phyloP scores from a whole-genome alignment of 2,888 invertebrate species.

The Temnothorax rugatulus region DNA sequence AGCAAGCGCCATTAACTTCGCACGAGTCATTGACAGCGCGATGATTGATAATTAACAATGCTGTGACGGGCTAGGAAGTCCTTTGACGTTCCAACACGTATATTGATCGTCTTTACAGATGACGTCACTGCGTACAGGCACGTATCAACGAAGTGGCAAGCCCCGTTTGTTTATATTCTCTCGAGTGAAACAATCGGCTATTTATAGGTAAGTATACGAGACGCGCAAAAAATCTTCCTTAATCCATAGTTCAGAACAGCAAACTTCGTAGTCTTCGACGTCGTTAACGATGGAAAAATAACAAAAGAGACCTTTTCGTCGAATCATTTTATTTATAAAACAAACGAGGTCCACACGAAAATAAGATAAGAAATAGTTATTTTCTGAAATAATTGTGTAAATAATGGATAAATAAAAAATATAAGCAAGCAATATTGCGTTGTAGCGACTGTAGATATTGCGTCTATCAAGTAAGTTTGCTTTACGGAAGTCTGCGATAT shows the following conservation, averaged over 20 bases:
- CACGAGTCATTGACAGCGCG: not conserved
- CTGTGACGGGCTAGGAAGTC: constrained; percentile 66
- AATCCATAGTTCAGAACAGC: not conserved
- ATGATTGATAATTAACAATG: constrained; percentile 22
- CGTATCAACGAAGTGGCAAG: constrained; percentile 48
- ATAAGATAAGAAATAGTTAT: not conserved
- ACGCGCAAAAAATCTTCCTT: not conserved
- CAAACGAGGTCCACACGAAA: not conserved
- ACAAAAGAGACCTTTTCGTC: not conserved
- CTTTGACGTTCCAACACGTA: constrained; percentile 74
- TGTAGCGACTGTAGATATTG: not conserved
- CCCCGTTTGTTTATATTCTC: constrained; percentile 39
- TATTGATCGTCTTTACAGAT: constrained; percentile 84
- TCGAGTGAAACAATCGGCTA: not conserved
- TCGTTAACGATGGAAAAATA: not conserved
- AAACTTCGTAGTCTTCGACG: not conserved
- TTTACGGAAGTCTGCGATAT: not conserved
- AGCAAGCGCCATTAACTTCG: not conserved
- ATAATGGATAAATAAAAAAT: not conserved
- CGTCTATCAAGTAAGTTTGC: not conserved
- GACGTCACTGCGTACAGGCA: constrained; percentile 80
- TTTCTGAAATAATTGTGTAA: not conserved
- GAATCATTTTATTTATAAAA: not conserved
- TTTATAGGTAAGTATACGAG: not conserved
- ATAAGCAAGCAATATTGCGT: not conserved